phyloP scores from a whole-genome alignment of 2,797 vertebrate genomes.

The Anabas testudineus region DNA sequence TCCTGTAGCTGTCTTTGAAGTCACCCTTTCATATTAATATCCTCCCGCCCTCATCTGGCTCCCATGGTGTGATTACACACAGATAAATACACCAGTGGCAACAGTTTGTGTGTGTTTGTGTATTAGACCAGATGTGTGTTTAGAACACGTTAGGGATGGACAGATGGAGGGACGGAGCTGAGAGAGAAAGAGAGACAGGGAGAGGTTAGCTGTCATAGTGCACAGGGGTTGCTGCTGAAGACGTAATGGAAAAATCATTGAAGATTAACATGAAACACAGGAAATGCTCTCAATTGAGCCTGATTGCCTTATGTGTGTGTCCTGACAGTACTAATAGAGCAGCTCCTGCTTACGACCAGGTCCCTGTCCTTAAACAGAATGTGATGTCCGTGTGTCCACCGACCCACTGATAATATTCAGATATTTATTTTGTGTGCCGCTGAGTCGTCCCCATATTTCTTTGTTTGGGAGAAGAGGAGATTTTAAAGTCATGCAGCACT shows the following conservation, averaged over 20 bases:
- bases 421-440: not conserved
- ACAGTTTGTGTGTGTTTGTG: constrained; percentile 29
- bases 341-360: constrained; percentile 48
- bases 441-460: not conserved
- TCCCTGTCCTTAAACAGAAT: not conserved
- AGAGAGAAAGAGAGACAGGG: constrained; percentile 10
- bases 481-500: no score
- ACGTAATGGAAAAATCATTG: constrained; percentile 93
- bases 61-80: constrained; percentile 3
- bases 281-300: constrained; percentile 90
- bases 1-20: no score
- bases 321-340: constrained; percentile 19
- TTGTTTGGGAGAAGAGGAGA: no score
- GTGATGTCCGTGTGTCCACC: not conserved
- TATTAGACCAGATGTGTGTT: constrained; percentile 43
- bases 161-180: not conserved
- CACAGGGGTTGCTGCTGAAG: constrained; percentile 79
- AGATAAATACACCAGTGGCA: constrained; percentile 32
- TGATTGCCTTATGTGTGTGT: constrained; percentile 81
- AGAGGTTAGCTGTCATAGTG: constrained; percentile 61
- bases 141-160: constrained; percentile 25
- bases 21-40: not conserved
- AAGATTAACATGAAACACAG: constrained; percentile 90
- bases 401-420: not conserved
- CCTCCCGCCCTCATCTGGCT: constrained; percentile 5